These are phyloP conservation scores for Cephus rjabovi DNA, from an alignment of 2,888 invertebrate species.

Conservation along the genomic window DNA sequence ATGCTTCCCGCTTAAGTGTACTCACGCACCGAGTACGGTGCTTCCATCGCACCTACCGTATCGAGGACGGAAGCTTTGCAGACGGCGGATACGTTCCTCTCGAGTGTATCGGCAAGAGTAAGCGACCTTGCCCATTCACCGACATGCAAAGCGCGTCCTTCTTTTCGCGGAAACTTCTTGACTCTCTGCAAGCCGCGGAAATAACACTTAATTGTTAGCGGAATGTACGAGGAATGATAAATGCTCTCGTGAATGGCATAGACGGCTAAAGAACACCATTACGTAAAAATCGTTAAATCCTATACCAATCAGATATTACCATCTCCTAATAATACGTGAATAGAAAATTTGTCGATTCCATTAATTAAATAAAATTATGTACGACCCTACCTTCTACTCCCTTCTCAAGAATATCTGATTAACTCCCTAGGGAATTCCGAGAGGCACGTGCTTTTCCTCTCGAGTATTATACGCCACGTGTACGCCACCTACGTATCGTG, in stretches of 20 bases:
- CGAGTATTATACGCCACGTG: background rate
- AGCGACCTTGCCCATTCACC: constrained; percentile 53
- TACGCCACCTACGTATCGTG: background rate
- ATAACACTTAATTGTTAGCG: background rate
- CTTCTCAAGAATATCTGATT: constrained; percentile 20
- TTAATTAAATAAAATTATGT: background rate
- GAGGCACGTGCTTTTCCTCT: constrained; percentile 34
- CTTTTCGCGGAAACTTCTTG: constrained; percentile 53
- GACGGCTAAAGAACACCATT: background rate
- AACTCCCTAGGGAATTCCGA: constrained; percentile 39
- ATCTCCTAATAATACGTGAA: background rate
- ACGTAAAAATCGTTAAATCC: background rate
- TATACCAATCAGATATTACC: background rate
- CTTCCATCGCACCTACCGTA: background rate
- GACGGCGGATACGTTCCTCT: constrained; percentile 41
- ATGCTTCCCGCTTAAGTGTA: background rate
- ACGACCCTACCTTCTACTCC: background rate
- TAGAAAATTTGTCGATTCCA: background rate
- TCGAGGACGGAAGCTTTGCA: constrained; percentile 49
- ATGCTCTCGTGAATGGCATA: background rate
- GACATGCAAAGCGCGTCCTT: constrained; percentile 56
- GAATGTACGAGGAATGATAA: background rate
- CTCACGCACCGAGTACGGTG: background rate
- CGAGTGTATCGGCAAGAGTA: constrained; percentile 21
- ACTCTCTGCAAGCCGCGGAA: background rate